Percentiles rank a stretch among this genome's conserved stretches.
These are phyloP conservation scores for Pectinophora gossypiella DNA, from an alignment of 1,140 invertebrate genomes.

Conservation along the genomic window DNA sequence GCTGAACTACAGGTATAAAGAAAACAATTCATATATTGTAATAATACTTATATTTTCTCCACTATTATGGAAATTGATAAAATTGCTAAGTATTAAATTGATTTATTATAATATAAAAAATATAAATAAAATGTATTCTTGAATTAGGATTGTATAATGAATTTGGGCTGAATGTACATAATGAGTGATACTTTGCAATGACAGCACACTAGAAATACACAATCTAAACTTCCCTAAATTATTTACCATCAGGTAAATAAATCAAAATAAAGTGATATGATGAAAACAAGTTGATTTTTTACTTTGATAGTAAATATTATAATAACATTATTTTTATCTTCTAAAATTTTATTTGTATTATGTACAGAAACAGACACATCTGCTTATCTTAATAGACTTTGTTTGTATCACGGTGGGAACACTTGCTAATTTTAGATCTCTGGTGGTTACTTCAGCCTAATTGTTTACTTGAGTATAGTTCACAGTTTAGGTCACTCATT, in stretches of 20 bases:
- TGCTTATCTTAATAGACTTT: conserved; percentile 55
- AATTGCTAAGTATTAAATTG: conserved; percentile 36
- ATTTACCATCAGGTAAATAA: background rate
- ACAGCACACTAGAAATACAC: conserved; percentile 1
- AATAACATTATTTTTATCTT: background rate
- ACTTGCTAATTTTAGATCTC: conserved; percentile 58
- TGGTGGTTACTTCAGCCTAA: conserved; percentile 60
- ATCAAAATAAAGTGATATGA: background rate
- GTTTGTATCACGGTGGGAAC: conserved; percentile 67
- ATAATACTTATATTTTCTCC: conserved; percentile 52
- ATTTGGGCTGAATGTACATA: conserved; percentile 6
- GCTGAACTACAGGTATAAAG: too few species aligned
- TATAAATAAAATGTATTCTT: conserved; percentile 60
- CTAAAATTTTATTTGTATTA: conserved; percentile 5
- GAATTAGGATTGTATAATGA: conserved; percentile 19
- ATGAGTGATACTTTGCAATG: conserved; percentile 1
- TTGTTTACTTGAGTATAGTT: conserved; percentile 16
- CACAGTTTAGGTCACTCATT: conserved; percentile 16
- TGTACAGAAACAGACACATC: conserved; percentile 37
- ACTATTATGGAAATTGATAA: conserved; percentile 43
- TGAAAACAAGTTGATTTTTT: background rate
- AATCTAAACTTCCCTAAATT: conserved; percentile 4
- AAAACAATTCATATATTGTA: conserved; percentile 26
- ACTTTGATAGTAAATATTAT: conserved; percentile 1
- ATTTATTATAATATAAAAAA: conserved; percentile 56